These are phyloP conservation scores for Dreissena polymorpha DNA, from an alignment of 1,140 invertebrate species.

Conservation along the genomic window DNA sequence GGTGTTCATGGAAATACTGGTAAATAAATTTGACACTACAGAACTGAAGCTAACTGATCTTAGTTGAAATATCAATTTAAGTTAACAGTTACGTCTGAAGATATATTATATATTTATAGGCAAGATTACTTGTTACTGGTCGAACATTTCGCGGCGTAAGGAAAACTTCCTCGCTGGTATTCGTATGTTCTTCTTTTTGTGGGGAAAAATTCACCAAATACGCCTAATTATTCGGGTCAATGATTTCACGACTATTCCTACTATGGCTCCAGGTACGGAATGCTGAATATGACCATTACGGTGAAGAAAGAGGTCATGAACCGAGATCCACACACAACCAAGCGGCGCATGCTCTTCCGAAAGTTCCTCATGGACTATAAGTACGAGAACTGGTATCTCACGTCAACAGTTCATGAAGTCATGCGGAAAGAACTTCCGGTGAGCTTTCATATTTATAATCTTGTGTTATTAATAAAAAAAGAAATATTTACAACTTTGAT, in stretches of 20 bases:
- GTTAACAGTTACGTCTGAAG: too few species aligned
- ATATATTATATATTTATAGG: too few species aligned
- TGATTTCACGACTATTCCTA: too few species aligned
- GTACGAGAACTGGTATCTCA: conserved; percentile 78
- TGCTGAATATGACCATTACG: conserved; percentile 71
- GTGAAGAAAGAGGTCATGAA: conserved; percentile 63
- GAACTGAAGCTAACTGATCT: not conserved
- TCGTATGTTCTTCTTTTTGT: too few species aligned
- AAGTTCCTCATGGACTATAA: conserved; percentile 77
- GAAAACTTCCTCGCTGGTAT: too few species aligned
- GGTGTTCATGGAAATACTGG: not conserved
- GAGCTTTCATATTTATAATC: conserved; percentile 35
- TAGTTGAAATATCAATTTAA: not conserved
- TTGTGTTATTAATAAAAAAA: too few species aligned
- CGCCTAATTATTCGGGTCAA: too few species aligned
- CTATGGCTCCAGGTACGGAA: conserved; percentile 67
- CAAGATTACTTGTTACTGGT: too few species aligned
- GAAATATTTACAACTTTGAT: too few species aligned
- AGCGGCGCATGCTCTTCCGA: conserved; percentile 70
- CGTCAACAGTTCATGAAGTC: conserved; percentile 70
- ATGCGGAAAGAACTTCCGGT: conserved; percentile 76
- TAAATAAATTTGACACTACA: not conserved
- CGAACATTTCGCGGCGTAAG: too few species aligned
- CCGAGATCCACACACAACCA: conserved; percentile 35
- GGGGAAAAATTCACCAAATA: too few species aligned